Evolutionary conservation across 2,113 vertebrate genomes (phyloP).

Genomic region (Eolophus roseicapilla): DNA sequence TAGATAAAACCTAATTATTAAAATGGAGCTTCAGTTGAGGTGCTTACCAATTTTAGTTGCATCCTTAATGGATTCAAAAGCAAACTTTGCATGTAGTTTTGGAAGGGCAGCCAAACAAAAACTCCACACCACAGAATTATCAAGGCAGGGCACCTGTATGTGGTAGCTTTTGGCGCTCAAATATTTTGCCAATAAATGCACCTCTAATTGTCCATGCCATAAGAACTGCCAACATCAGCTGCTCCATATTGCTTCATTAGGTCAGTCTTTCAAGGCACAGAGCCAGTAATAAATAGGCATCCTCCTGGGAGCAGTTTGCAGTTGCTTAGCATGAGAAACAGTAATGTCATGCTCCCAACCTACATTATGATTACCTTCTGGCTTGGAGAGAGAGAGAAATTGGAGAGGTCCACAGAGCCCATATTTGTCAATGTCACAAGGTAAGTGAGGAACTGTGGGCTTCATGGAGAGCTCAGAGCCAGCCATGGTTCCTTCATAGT

Average conservation of each 20-base stretch:
- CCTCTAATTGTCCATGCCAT: not conserved
- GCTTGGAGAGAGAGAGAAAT: not conserved
- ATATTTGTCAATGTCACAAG: not conserved
- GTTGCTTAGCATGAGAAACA: not conserved
- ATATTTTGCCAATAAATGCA: constrained; percentile 21
- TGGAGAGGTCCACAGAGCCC: not conserved
- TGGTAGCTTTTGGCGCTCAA: not conserved
- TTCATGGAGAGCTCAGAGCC: not conserved
- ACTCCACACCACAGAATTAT: not conserved
- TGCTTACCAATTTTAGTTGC: not conserved
- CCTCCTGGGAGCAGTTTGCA: not conserved
- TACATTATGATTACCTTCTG: not conserved
- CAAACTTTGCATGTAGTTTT: not conserved
- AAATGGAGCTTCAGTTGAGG: not conserved
- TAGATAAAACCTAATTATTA: not conserved
- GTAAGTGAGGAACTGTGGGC: not conserved
- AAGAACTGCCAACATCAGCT: not conserved
- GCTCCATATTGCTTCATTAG: not conserved
- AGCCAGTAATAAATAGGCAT: constrained; percentile 3
- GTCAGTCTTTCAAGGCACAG: not conserved
- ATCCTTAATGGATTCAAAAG: not conserved
- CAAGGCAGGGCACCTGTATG: not conserved
- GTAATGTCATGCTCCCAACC: not conserved
- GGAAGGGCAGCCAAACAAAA: not conserved
- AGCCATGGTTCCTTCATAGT: not conserved